A percentile compares a stretch with the other conserved stretches of the same genome.
These are phyloP conservation scores for Limonius californicus DNA, from an alignment of 1,140 invertebrate genomes.

Conservation along the genomic window DNA sequence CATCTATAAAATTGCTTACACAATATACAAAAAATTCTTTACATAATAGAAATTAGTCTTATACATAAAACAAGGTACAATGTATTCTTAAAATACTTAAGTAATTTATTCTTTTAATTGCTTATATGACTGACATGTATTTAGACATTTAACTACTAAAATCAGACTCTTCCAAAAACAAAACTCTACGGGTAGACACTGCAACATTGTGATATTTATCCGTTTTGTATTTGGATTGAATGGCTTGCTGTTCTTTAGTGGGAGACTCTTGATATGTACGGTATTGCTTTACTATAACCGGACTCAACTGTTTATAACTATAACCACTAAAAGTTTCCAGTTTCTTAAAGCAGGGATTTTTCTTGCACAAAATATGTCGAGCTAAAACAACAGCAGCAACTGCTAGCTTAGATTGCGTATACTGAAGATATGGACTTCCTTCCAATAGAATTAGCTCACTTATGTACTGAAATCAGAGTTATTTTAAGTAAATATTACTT, in stretches of 20 bases:
- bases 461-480: slow-evolving; percentile 51
- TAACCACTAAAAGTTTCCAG: slow-evolving; percentile 49
- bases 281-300: slow-evolving; percentile 51
- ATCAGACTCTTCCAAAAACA: background rate
- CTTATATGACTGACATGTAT: no score
- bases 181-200: background rate
- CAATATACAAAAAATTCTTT: no score
- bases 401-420: slow-evolving; percentile 58
- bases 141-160: no score
- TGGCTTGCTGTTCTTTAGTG: slow-evolving; percentile 52
- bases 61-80: no score
- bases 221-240: slow-evolving; percentile 54
- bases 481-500: background rate
- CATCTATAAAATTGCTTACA: no score
- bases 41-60: no score
- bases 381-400: slow-evolving; percentile 55
- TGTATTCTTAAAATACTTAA: no score
- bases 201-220: slow-evolving; percentile 37
- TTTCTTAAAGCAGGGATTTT: slow-evolving; percentile 46
- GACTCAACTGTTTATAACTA: slow-evolving; percentile 49
- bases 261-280: slow-evolving; percentile 49
- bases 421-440: slow-evolving; percentile 55
- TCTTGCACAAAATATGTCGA: slow-evolving; percentile 44
- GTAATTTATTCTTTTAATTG: no score
- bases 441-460: slow-evolving; percentile 59